Conservation (phyloP, 2,113 vertebrate genomes). For the Varanus komodoensis region DNA sequence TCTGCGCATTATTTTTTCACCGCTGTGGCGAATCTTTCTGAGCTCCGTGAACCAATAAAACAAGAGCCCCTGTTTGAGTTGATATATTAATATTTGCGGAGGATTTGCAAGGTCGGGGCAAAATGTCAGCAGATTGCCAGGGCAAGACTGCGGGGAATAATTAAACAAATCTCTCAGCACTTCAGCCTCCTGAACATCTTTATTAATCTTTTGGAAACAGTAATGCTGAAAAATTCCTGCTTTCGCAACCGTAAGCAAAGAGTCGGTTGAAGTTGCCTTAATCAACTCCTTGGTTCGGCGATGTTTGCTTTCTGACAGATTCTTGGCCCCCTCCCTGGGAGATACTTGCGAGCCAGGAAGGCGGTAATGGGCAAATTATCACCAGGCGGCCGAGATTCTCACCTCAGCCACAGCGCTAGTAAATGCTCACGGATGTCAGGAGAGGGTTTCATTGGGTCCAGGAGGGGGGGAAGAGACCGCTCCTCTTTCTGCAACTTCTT, state of each 20-base stretch:
- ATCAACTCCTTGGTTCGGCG: constrained; percentile 63
- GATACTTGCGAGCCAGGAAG: constrained; percentile 63
- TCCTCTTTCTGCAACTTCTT: background rate
- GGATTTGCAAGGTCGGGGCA: constrained; percentile 90
- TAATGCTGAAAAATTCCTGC: constrained; percentile 65
- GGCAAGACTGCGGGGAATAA: constrained; percentile 86
- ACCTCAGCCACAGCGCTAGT: constrained; percentile 54
- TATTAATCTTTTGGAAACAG: constrained; percentile 82
- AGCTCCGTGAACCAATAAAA: constrained; percentile 84
- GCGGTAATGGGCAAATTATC: constrained; percentile 76
- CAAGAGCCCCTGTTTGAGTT: constrained; percentile 84
- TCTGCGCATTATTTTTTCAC: constrained; percentile 79
- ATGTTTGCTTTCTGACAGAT: constrained; percentile 66
- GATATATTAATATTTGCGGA: constrained; percentile 90
- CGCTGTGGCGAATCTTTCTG: constrained; percentile 81
- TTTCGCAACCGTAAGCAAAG: constrained; percentile 66
- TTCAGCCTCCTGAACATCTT: constrained; percentile 87
- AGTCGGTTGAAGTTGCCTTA: constrained; percentile 69
- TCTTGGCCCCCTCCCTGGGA: constrained; percentile 55
- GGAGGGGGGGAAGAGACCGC: background rate
- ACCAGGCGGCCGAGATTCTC: constrained; percentile 68
- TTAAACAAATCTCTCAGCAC: constrained; percentile 88
- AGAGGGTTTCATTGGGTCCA: background rate
- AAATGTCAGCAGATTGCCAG: constrained; percentile 91
- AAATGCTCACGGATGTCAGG: background rate